Evolutionary conservation across 2,797 vertebrate species (phyloP).

Genomic region (Carapus acus): DNA sequence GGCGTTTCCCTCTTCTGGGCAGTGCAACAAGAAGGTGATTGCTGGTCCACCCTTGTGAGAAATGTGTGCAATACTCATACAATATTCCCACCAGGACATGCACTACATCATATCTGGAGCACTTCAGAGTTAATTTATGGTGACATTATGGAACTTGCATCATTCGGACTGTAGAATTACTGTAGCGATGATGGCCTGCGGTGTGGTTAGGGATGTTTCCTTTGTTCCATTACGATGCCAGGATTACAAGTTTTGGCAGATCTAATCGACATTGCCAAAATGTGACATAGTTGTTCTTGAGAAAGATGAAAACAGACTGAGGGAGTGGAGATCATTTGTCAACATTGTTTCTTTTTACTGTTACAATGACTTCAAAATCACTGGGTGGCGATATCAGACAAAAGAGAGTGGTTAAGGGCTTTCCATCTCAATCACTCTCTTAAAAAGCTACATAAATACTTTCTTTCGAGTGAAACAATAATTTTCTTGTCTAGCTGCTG

Average conservation of each 20-base stretch:
- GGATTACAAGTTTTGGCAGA: too few relatives aligned
- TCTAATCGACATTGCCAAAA: too few relatives aligned
- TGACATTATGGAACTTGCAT: background rate
- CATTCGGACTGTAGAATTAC: background rate
- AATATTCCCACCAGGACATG: slow-evolving; percentile 38
- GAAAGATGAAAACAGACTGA: too few relatives aligned
- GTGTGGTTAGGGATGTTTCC: too few relatives aligned
- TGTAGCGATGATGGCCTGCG: background rate
- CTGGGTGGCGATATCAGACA: too few relatives aligned
- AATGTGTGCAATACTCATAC: slow-evolving; percentile 36
- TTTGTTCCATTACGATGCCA: too few relatives aligned
- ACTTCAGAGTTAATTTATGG: background rate
- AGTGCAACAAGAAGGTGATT: slow-evolving; percentile 21
- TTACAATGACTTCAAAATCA: too few relatives aligned
- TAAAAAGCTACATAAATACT: background rate
- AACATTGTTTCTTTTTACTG: too few relatives aligned
- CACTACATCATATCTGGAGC: background rate
- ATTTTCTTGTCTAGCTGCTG: background rate
- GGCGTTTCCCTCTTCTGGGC: slow-evolving; percentile 41
- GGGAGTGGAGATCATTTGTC: too few relatives aligned
- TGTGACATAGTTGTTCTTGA: too few relatives aligned
- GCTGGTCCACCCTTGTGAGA: slow-evolving; percentile 35
- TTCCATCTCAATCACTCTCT: too few relatives aligned
- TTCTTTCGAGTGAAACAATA: slow-evolving; percentile 4
- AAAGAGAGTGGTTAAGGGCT: too few relatives aligned